Evolutionary conservation across 2,888 invertebrate species (phyloP).

Genomic region (Hymenopus coronatus): DNA sequence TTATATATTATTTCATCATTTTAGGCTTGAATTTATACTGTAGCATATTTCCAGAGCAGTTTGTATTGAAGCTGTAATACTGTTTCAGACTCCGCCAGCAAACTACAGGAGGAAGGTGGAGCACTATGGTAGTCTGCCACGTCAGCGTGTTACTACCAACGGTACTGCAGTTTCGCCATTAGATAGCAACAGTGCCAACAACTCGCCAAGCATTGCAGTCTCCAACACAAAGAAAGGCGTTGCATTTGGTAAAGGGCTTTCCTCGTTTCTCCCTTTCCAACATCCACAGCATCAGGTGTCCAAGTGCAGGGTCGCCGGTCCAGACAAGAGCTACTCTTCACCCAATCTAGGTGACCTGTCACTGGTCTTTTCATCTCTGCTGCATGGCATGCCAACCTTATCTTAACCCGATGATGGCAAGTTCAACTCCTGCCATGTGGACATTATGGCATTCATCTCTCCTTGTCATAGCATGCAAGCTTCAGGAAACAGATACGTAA

Average conservation of each 20-base stretch:
- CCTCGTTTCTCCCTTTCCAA: conserved; percentile 27
- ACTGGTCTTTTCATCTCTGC: background rate
- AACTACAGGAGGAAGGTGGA: conserved; percentile 67
- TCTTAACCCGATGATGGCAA: background rate
- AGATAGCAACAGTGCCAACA: conserved; percentile 10
- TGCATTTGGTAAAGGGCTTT: conserved; percentile 64
- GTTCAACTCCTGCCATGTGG: background rate
- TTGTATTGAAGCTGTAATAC: conserved; percentile 1
- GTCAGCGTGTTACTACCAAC: conserved; percentile 41
- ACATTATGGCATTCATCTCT: background rate
- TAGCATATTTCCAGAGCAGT: background rate
- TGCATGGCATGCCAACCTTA: conserved; percentile 1
- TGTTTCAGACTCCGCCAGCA: conserved; percentile 68
- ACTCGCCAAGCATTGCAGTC: background rate
- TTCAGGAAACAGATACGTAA: background rate
- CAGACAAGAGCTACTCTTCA: conserved; percentile 79
- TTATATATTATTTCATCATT: background rate
- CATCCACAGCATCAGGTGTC: conserved; percentile 37
- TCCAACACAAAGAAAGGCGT: conserved; percentile 58
- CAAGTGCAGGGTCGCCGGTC: conserved; percentile 51
- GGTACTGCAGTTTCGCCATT: conserved; percentile 18
- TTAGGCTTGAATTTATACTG: too few relatives aligned
- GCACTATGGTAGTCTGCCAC: conserved; percentile 78
- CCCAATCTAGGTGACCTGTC: conserved; percentile 65
- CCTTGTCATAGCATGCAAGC: conserved; percentile 2